These are phyloP conservation scores for Ploceus nigricollis DNA, from an alignment of 2,113 vertebrate genomes.

Conservation along the genomic window DNA sequence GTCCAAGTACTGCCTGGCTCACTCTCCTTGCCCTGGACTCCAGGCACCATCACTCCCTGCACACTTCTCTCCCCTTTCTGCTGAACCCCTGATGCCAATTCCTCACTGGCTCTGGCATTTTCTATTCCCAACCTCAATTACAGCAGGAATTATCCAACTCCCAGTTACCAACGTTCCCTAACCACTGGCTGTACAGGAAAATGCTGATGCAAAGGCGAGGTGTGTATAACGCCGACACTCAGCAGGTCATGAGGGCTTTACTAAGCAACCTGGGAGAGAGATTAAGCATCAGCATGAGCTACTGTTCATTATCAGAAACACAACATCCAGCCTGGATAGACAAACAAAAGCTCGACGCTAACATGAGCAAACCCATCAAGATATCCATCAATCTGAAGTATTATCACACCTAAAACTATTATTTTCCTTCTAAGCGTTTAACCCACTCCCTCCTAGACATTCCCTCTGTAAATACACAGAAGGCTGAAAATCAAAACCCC, in stretches of 20 bases:
- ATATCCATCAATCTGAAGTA: neutral
- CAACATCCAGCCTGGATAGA: neutral
- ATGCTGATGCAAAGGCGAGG: neutral
- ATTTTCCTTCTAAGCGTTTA: neutral
- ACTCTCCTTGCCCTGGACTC: neutral
- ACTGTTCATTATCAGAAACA: neutral
- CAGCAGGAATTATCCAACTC: neutral
- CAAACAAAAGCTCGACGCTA: neutral
- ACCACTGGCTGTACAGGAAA: neutral
- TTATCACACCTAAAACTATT: neutral
- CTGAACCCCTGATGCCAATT: neutral
- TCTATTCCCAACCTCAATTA: neutral
- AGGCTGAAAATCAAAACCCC: neutral
- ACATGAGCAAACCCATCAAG: neutral
- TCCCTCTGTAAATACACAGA: neutral
- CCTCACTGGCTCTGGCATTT: neutral
- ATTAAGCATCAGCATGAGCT: neutral
- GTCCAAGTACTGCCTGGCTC: neutral
- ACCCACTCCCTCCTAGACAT: neutral
- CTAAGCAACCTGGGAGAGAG: conserved; percentile 15
- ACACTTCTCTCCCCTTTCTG: neutral
- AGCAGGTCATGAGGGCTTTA: neutral
- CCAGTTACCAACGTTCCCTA: neutral
- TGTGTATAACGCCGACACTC: neutral
- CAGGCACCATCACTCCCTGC: neutral